phyloP scores from a whole-genome alignment of 2,888 invertebrate genomes.

The Pristionchus fissidentatus region DNA sequence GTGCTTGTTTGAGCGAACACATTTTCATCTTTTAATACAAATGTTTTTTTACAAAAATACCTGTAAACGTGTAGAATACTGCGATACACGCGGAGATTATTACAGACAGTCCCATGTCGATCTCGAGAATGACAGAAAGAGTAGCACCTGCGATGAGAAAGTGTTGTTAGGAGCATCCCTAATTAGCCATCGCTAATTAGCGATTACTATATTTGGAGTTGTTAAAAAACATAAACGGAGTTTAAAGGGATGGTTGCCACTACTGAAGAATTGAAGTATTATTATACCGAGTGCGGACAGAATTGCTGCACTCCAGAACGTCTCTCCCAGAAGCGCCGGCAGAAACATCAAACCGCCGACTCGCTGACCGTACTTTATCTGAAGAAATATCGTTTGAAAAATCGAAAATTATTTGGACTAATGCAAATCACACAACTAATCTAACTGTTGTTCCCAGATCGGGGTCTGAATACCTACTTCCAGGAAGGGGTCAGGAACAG shows the following conservation, averaged over 20 bases:
- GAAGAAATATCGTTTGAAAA: too few relatives aligned
- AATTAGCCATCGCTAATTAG: too few relatives aligned
- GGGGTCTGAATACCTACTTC: too few relatives aligned
- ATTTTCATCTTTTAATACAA: background rate
- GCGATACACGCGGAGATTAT: conserved; percentile 96
- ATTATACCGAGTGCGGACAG: conserved; percentile 92
- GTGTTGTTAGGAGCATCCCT: too few relatives aligned
- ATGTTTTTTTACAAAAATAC: background rate
- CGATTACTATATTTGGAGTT: too few relatives aligned
- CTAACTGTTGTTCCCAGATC: too few relatives aligned
- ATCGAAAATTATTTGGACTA: too few relatives aligned
- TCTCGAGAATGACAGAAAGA: conserved; percentile 94
- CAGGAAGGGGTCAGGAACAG: background rate
- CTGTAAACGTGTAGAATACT: conserved; percentile 90
- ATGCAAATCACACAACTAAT: too few relatives aligned
- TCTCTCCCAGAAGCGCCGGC: conserved; percentile 96
- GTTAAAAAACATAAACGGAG: too few relatives aligned
- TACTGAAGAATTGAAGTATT: too few relatives aligned
- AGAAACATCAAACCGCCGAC: conserved; percentile 97
- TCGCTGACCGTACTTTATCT: conserved; percentile 94
- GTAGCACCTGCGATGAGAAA: conserved; percentile 88
- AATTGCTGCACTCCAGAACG: conserved; percentile 99
- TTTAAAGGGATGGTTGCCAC: too few relatives aligned
- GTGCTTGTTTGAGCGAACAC: background rate
- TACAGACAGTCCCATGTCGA: conserved; percentile 92